Evolutionary conservation across 1,140 invertebrate genomes (phyloP).

Genomic region (Streblospio benedicti): DNA sequence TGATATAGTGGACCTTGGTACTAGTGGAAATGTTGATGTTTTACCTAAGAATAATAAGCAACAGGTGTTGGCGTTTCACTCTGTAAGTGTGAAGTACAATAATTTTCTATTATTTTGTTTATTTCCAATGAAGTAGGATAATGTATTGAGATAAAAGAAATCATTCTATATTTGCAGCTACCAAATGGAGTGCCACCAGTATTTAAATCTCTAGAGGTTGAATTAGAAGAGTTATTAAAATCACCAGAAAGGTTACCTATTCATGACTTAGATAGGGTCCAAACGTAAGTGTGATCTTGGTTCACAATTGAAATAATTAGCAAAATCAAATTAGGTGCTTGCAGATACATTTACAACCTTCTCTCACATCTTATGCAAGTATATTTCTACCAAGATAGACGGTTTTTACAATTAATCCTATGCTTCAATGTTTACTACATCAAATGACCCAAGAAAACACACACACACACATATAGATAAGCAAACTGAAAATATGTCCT

Average conservation of each 20-base stretch:
- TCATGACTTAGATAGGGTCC: constrained; percentile 53
- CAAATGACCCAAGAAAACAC: too few species aligned
- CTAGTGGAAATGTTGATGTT: neutral
- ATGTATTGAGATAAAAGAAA: neutral
- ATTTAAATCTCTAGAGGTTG: constrained; percentile 51
- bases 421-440: neutral
- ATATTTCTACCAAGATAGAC: neutral
- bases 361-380: neutral
- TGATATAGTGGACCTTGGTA: neutral
- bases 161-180: constrained; percentile 30
- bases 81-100: neutral
- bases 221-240: constrained; percentile 54
- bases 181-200: constrained; percentile 54
- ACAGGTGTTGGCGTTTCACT: neutral
- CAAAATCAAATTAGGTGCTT: neutral
- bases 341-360: neutral
- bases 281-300: constrained; percentile 30
- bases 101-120: neutral
- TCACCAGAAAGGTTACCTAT: constrained; percentile 57
- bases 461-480: too few species aligned
- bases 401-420: neutral
- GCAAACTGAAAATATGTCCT: neutral
- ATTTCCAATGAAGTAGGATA: neutral
- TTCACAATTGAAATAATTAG: constrained; percentile 1
- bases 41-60: neutral